Evolutionary conservation across 2,113 vertebrate species (phyloP), one percentile per base, ranked within the genome.

Genomic region (Apus apus): DNA sequence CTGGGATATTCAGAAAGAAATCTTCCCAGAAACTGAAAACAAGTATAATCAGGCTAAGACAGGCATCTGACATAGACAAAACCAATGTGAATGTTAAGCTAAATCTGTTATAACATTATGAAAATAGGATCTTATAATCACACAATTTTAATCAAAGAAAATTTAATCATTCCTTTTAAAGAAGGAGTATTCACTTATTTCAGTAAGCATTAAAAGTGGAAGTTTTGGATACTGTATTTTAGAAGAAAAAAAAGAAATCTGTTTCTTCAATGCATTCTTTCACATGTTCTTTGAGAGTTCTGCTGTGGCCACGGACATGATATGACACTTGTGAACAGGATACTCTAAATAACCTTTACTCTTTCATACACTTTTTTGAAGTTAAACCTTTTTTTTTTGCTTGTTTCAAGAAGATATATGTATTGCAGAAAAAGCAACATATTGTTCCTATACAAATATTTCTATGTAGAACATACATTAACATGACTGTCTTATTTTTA

Each of bases 311-410:
- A 21, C 38, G 53, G 51, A 34, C 46, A 21, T 65, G 21, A 36
- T 15, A 66, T 0, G 1, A 50, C 18, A 12, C 36, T 68, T 16
- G 1, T 23, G 64, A 58, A 4, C 8, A 54, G 1, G 8, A 16
- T 34, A 60, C 0, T 58, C 22, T 29, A 26, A 53, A 14, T 13
- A 54, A 20, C 0, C 2, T 50, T 84, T 62, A 64, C 13, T 61
- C 13, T 67, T 77, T 74, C 8, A 8, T 34, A 9, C 5, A 40
- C 5, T 8, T 70, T 77, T 76, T 71, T 25, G 12, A 73, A 73
- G 26, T 53, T 2, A 73, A 76, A 19, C 6, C 0, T 73, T 88
- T 25, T 1, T 20, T 53, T n/a, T n/a, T n/a, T n/a, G n/a, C n/a
- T 76, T 85, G 6, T 22, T 85, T 34, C 4, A 70, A 65, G 18